These are phyloP conservation scores for Saguinus midas DNA, from an alignment of 2,113 vertebrate species.

Conservation along the genomic window DNA sequence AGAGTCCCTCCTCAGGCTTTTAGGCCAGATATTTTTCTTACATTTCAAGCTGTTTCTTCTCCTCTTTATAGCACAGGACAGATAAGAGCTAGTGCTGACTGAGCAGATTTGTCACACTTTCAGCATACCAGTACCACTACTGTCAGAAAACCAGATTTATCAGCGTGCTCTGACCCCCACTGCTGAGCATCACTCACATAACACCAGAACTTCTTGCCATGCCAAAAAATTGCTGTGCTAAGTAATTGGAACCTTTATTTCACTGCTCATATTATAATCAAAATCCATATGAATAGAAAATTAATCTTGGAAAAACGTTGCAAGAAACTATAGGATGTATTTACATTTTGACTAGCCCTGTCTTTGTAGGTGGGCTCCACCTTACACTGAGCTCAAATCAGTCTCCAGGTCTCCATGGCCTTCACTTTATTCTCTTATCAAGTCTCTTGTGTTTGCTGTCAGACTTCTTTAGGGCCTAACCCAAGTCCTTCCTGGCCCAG, in stretches of 20 bases:
- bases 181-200: not conserved
- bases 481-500: not conserved
- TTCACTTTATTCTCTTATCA: not conserved
- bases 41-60: conserved; percentile 6
- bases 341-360: not conserved
- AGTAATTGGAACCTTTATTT: not conserved
- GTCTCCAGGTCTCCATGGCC: not conserved
- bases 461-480: not conserved
- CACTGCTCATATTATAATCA: not conserved
- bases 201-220: not conserved
- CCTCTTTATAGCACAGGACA: not conserved
- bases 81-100: not conserved
- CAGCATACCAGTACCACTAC: not conserved
- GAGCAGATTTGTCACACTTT: not conserved
- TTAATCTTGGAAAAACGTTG: not conserved
- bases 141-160: not conserved
- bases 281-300: conserved; percentile 10
- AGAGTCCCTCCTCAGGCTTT: not conserved
- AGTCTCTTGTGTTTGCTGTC: not conserved
- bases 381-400: not conserved
- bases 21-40: not conserved
- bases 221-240: not conserved
- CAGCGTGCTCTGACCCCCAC: not conserved
- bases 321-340: not conserved
- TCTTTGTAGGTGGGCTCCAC: not conserved